Evolutionary conservation across 2,888 invertebrate species (phyloP).

Genomic region (Cordilura impudica): DNA sequence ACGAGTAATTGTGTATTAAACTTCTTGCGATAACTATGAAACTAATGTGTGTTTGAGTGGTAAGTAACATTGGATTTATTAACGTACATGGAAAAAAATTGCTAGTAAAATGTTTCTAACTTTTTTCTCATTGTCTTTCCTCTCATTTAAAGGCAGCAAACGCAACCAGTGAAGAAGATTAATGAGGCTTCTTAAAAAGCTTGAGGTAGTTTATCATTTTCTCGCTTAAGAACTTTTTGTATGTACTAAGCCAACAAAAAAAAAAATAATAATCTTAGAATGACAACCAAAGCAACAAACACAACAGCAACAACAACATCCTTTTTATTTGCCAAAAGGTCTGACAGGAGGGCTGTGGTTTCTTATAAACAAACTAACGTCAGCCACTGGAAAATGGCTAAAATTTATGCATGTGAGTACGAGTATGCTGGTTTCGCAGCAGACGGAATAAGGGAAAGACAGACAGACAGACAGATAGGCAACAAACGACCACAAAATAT

Average conservation of each 20-base stretch:
- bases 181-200: constrained; percentile 76
- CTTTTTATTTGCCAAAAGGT: constrained; percentile 42
- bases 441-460: background rate
- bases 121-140: background rate
- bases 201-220: constrained; percentile 75
- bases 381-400: constrained; percentile 16
- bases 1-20: background rate
- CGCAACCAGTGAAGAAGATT: constrained; percentile 75
- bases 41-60: background rate
- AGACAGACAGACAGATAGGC: background rate
- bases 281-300: constrained; percentile 30
- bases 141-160: constrained; percentile 22
- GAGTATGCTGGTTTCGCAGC: background rate
- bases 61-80: background rate
- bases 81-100: background rate
- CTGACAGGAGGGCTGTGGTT: constrained; percentile 49
- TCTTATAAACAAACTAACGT: constrained; percentile 21
- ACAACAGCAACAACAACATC: constrained; percentile 33
- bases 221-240: constrained; percentile 62
- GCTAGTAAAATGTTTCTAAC: background rate
- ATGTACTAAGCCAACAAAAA: constrained; percentile 5
- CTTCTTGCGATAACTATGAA: background rate
- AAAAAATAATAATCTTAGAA: constrained; percentile 40
- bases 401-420: background rate
- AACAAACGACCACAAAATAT: constrained; percentile 49